A percentile compares a stretch with the other conserved stretches of the same genome.
phyloP scores from a whole-genome alignment of 2,888 invertebrate species.

The Leptopterna dolabrata region DNA sequence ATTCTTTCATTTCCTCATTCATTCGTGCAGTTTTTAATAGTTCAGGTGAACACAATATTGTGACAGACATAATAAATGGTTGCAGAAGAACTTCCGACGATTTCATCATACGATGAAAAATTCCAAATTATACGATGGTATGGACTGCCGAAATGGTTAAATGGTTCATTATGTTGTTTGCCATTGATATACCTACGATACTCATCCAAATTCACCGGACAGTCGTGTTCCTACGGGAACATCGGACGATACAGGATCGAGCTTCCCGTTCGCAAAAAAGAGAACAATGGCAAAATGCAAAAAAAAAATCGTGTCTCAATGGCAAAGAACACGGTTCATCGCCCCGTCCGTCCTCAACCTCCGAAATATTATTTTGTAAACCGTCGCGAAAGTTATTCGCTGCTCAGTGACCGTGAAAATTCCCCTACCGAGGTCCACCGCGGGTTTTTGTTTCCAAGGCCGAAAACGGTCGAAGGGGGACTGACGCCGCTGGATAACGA shows the following conservation, averaged over 20 bases:
- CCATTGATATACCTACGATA: too few species aligned
- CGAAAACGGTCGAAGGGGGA: background rate
- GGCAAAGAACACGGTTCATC: background rate
- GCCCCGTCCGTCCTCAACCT: background rate
- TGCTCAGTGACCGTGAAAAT: background rate
- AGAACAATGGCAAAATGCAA: background rate
- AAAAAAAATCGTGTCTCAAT: background rate
- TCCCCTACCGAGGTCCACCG: background rate
- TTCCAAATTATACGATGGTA: too few species aligned
- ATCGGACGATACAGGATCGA: background rate
- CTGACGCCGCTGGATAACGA: background rate
- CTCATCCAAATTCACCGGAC: too few species aligned
- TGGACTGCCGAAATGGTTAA: too few species aligned
- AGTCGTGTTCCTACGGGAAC: too few species aligned
- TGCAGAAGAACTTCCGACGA: too few species aligned
- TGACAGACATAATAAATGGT: too few species aligned
- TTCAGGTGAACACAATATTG: too few species aligned
- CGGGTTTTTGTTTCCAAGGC: background rate
- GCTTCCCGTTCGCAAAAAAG: background rate
- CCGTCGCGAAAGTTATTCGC: background rate
- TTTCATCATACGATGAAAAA: too few species aligned
- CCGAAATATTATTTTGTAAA: background rate
- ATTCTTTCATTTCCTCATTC: too few species aligned
- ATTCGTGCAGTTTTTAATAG: too few species aligned
- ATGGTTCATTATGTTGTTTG: too few species aligned